Evolutionary conservation across 30 jellyfish, hydroid and myxozoan genomes (phyloP).

Genomic region (Turritopsis dohrnii): DNA sequence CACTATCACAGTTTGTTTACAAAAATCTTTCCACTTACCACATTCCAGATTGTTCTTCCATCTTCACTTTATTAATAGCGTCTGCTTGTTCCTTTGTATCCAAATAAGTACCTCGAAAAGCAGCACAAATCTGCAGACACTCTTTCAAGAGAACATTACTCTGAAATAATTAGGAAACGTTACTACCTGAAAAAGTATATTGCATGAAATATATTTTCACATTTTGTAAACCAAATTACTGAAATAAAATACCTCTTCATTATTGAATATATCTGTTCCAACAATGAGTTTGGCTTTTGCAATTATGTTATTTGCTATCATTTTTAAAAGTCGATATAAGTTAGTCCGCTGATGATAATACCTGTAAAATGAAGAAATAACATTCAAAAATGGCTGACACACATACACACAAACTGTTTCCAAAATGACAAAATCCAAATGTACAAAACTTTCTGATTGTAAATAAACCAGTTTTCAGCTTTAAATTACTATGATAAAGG

Average conservation of each 20-base stretch:
- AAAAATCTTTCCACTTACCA: background rate
- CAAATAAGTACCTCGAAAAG: constrained; percentile 71
- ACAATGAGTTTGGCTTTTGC: constrained; percentile 47
- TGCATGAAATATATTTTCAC: no score
- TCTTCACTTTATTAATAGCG: constrained; percentile 44
- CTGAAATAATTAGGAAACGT: constrained; percentile 24
- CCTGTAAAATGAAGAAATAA: no score
- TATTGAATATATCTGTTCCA: constrained; percentile 48
- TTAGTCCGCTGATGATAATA: constrained; percentile 45
- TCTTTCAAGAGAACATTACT: constrained; percentile 52
- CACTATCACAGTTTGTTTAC: no score
- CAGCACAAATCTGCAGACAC: constrained; percentile 72
- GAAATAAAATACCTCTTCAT: constrained; percentile 35
- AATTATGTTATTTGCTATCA: constrained; percentile 64
- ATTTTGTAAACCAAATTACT: background rate
- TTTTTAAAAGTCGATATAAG: constrained; percentile 45
- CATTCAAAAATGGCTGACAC: no score
- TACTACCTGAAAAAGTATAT: no score
- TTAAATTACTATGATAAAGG: no score
- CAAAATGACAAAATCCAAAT: no score
- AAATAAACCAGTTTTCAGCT: no score
- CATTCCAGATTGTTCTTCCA: constrained; percentile 46
- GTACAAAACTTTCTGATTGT: no score
- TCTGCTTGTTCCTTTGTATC: constrained; percentile 83
- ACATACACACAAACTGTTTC: no score